Base-by-base conservation (phyloP, 2,113 vertebrate genomes). In the Nibea coibor region DNA sequence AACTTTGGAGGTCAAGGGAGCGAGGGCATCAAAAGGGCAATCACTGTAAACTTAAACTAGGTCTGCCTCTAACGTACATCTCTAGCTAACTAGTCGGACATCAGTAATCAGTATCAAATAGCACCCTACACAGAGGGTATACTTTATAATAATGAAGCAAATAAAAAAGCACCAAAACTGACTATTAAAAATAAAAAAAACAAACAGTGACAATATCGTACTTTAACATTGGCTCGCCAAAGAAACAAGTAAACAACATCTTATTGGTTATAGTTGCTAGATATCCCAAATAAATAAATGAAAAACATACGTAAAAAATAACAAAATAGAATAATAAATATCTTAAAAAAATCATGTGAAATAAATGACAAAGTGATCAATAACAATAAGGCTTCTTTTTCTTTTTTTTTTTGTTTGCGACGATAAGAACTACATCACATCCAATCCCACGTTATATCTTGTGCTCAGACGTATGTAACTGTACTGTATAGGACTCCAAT, bases 341-440 rank as follows among this genome's bases (percentile, higher is more conserved):
- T 92, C 57, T 88, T 84, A 57, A 69, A 87, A 87, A 91, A 93
- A 92, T 77, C 84, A 93, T 90, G 88, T 53, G 78, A 93, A 91
- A 93, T 91, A 91, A 92, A 91, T 91, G 87, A 91, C 87, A 89
- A 90, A 91, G 87, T 91, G 89, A 93, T 90, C 91, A 45, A 92
- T 91, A 94, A 93, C 91, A 93, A 93, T 95, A 95, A 95, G 94
- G 94, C 93, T 94, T 88, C 85, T 86, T 86, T 86, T 87, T 82
- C 85, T 31, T 35, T 87, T 82, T 86, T n/a, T n/a, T 26, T 26
- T 26, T 26, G 24, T 82, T 85, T 83, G 89, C 84, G 51, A 92
- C 91, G 86, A 82, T 91, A 91, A 93, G 78, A 89, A 93, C 87
- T 86, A 93, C 92, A 88, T 91, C 89, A 92, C 88, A 90, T 91